A percentile compares a stretch with the other conserved stretches of the same genome.
These are phyloP conservation scores for Sigmodon hispidus DNA, from an alignment of 2,113 vertebrate genomes.

Conservation along the genomic window DNA sequence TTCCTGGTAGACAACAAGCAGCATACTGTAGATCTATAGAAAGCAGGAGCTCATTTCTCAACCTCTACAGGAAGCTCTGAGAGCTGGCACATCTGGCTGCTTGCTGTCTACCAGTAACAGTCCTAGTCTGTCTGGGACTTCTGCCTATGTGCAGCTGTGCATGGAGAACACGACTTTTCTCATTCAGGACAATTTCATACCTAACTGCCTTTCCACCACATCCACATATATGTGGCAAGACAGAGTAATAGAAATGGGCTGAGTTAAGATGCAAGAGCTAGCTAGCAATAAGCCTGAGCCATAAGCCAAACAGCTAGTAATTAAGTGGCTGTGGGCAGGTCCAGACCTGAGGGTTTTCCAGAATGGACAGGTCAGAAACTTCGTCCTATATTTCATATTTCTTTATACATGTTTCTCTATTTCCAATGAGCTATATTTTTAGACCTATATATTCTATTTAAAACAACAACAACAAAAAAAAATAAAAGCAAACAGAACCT, in stretches of 20 bases:
- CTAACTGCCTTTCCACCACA: neutral
- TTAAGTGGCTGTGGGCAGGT: too few relatives aligned
- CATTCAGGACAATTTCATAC: neutral
- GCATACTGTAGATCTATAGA: neutral
- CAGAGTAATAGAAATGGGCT: too few relatives aligned
- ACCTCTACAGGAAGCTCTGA: neutral
- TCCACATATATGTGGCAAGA: too few relatives aligned
- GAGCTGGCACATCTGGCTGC: neutral
- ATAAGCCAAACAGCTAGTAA: too few relatives aligned
- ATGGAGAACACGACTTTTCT: too few relatives aligned
- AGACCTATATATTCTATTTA: neutral
- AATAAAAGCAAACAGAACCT: neutral
- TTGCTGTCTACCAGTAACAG: neutral
- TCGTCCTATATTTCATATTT: conserved; percentile 3
- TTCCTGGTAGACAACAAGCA: too few relatives aligned
- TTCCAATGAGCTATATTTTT: neutral
- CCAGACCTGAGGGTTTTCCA: too few relatives aligned
- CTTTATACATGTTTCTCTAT: conserved; percentile 18
- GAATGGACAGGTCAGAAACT: too few relatives aligned
- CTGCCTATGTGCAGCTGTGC: neutral
- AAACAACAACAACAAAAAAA: neutral
- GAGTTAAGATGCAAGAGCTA: too few relatives aligned
- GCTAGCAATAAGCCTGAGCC: too few relatives aligned
- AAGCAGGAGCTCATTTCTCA: neutral
- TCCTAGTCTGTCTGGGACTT: neutral